Evolutionary conservation across 2,888 invertebrate genomes (phyloP).

Genomic region (Agapostemon virescens): DNA sequence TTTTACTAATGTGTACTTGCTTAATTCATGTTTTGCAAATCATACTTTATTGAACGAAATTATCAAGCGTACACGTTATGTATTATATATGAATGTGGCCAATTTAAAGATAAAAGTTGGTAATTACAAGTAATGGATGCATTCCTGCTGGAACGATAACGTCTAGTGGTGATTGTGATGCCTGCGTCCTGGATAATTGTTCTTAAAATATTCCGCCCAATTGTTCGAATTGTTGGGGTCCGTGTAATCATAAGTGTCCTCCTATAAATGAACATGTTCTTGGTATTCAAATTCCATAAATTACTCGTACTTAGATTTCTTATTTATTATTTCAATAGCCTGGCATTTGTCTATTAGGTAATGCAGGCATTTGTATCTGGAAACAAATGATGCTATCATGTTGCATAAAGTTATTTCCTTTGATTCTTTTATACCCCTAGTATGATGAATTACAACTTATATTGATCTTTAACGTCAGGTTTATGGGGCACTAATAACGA

Average conservation of each 20-base stretch:
- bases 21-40: slow-evolving; percentile 47
- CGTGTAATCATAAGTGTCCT: slow-evolving; percentile 66
- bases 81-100: slow-evolving; percentile 28
- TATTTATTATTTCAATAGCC: slow-evolving; percentile 63
- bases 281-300: slow-evolving; percentile 44
- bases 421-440: slow-evolving; percentile 30
- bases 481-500: too few relatives aligned
- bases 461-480: not conserved
- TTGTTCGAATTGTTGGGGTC: slow-evolving; percentile 66
- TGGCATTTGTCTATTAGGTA: slow-evolving; percentile 65
- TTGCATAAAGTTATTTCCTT: slow-evolving; percentile 27
- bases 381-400: slow-evolving; percentile 66
- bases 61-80: slow-evolving; percentile 55
- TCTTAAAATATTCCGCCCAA: slow-evolving; percentile 69
- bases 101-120: slow-evolving; percentile 39
- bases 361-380: slow-evolving; percentile 77
- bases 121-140: slow-evolving; percentile 51
- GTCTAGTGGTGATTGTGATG: slow-evolving; percentile 74
- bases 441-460: not conserved
- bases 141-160: slow-evolving; percentile 54
- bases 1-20: not conserved
- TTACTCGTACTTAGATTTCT: slow-evolving; percentile 52
- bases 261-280: slow-evolving; percentile 60
- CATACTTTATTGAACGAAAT: slow-evolving; percentile 62
- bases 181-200: slow-evolving; percentile 61